phyloP scores from a whole-genome alignment of 2,888 invertebrate species.

The Myopa testacea region DNA sequence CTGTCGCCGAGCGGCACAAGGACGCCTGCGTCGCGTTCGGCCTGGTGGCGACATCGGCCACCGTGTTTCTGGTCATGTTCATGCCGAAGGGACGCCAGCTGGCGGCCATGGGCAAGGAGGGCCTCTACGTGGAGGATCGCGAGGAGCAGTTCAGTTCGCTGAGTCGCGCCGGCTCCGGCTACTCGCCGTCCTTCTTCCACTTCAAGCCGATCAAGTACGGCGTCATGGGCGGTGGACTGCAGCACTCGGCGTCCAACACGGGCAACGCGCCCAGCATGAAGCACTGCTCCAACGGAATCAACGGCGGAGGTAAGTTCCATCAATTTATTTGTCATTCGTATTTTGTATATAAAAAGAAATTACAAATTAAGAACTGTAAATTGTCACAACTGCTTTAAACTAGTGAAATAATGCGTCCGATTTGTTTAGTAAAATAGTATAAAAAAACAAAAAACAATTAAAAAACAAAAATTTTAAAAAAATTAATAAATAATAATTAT shows the following conservation, averaged over 20 bases:
- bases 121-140: constrained; percentile 83
- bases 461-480: neutral
- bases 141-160: constrained; percentile 86
- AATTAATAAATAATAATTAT: neutral
- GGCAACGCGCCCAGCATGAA: constrained; percentile 69
- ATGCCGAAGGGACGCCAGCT: constrained; percentile 92
- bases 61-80: constrained; percentile 93
- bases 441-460: neutral
- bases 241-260: constrained; percentile 66
- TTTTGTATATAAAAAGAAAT: too few species aligned
- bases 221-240: constrained; percentile 72
- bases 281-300: constrained; percentile 67
- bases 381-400: constrained; percentile 18
- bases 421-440: neutral
- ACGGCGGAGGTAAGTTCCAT: constrained; percentile 43
- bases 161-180: constrained; percentile 82
- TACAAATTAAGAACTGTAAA: neutral
- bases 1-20: constrained; percentile 81
- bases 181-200: constrained; percentile 92
- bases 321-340: too few species aligned
- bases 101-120: constrained; percentile 92
- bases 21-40: constrained; percentile 93
- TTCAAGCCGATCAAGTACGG: constrained; percentile 89
- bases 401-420: neutral
- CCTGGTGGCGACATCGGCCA: constrained; percentile 83